A percentile compares a stretch with the other conserved stretches of the same genome.
Evolutionary conservation across 2,113 vertebrate species (phyloP).

Genomic region (Campylorhamphus procurvoides): DNA sequence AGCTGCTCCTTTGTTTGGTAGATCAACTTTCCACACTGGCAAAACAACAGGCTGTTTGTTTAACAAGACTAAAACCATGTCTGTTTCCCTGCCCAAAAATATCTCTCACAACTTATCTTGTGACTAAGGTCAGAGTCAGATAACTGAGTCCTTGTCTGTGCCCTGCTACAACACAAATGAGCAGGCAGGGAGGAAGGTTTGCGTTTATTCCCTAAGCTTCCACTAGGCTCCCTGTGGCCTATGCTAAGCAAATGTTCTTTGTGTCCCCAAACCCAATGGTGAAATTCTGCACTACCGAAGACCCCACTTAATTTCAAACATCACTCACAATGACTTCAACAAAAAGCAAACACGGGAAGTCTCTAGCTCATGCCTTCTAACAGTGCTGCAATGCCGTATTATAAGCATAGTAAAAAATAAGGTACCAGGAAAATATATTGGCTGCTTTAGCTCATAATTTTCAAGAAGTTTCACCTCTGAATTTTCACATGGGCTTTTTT

Average conservation of each 20-base stretch:
- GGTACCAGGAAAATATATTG: background rate
- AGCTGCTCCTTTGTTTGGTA: background rate
- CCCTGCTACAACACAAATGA: accelerated
- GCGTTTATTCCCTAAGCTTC: background rate
- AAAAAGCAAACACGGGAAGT: background rate
- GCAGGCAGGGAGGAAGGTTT: background rate
- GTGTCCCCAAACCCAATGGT: background rate
- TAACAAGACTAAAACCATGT: background rate
- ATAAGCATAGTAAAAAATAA: background rate
- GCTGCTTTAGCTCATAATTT: background rate
- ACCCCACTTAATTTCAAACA: background rate
- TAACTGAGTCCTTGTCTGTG: background rate
- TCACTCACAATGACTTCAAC: background rate
- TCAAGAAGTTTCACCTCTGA: background rate
- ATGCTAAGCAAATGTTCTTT: background rate
- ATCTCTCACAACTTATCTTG: background rate
- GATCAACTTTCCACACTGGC: background rate
- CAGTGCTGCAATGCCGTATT: background rate
- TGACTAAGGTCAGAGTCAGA: background rate
- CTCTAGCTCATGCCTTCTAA: background rate
- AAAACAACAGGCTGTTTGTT: slow-evolving; percentile 18
- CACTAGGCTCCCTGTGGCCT: background rate
- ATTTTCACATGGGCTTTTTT: background rate
- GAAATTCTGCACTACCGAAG: background rate
- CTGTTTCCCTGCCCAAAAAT: background rate